Base-by-base conservation (phyloP, 2,888 invertebrate species). In the Hirtodrosophila confusa region DNA sequence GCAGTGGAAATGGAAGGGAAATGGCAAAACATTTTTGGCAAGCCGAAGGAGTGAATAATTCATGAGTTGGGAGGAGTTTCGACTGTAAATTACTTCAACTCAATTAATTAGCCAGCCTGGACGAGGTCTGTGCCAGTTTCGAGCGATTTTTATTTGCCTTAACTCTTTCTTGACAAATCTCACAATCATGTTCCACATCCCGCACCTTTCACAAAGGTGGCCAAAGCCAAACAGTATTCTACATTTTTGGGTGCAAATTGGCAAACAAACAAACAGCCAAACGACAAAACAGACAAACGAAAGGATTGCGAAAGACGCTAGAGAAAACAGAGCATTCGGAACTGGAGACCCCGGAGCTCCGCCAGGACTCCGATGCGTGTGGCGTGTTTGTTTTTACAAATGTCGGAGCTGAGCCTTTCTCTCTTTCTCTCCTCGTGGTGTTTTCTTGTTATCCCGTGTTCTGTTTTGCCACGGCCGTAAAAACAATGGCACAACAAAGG, bases 1-100 rank as follows among this genome's bases (percentile, higher is more conserved):
- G 70, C 56, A 39, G 10, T 27, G 29, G 43, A 51, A 66, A 41
- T 55, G 41, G 35, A 53, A 35, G 37, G 79, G 61, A 71, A 78
- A 62, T 51, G 69, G 56, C 3, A 53, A 35, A 31, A 33, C 5
- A 57, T 67, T 71, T 66, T 72, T 58, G 73, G 57, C 54, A 62
- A 51, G 40, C 51, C 41, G 10, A 40, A 33, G 40, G 35, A 49
- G 49, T 65, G 60, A 75, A 79, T 69, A 75, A 78, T 61, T 58
- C 39, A 75, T 75, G 41, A 53, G 23, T 24, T 31, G 35, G 35
- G 43, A 24, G 43, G 51, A 40, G 35, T 11, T 31, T 37, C 17
- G 45, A 45, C 51, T 56, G 43, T 53, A 77, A 88, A 80, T 88
- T 83, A 82, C 74, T 86, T 88, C 87, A 86, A 88, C 89, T 86